Base-by-base conservation (phyloP, 2,113 vertebrate species). In the Aptenodytes patagonicus region DNA sequence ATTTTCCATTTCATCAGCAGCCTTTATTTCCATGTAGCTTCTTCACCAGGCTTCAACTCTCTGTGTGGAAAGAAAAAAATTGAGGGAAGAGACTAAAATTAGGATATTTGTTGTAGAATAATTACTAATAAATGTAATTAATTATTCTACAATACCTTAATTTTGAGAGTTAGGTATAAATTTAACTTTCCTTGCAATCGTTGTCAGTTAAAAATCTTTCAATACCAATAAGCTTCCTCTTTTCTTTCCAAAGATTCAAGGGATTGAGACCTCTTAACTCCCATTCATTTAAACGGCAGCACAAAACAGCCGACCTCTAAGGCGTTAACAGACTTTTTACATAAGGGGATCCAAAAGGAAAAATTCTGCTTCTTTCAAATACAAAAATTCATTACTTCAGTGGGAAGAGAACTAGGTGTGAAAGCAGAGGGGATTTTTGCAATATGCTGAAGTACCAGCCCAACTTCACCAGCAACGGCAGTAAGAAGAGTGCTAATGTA, bases 21-120 rank as follows among this genome's bases (percentile, higher is more conserved):
- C 47, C 65, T 98, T 98, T 98, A 99, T 97, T 98, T 99, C 99
- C 99, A 99, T n/a, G 99, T 99, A 51, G 96, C 96, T 96, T 99
- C 98, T 98, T 99, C 99, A 60, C 97, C 98, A 77, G 99, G 98
- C 92, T 98, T 99, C 97, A 99, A 93, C 79, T 99, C 99, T 96
- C 99, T 99, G 93, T 47, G 38, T 24, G 92, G 51, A 80, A 89
- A 85, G 46, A 72, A 77, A 83, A 46, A 88, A 51, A 76, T 13
- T 73, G 15, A 46, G 15, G 24, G 57, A 76, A 82, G 26, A 69
- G 54, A 93, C 55, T 51, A 90, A 84, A 91, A 83, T 79, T 17
- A 82, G 9, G 29, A 17, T 9, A 1, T 6, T 24, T 81, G 73
- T 52, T 57, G 1, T 8, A 36, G 38, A 84, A 49, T 26, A 65